These are phyloP conservation scores for Sepioteuthis lessoniana DNA, from an alignment of 2,888 invertebrate species.

Conservation along the genomic window DNA sequence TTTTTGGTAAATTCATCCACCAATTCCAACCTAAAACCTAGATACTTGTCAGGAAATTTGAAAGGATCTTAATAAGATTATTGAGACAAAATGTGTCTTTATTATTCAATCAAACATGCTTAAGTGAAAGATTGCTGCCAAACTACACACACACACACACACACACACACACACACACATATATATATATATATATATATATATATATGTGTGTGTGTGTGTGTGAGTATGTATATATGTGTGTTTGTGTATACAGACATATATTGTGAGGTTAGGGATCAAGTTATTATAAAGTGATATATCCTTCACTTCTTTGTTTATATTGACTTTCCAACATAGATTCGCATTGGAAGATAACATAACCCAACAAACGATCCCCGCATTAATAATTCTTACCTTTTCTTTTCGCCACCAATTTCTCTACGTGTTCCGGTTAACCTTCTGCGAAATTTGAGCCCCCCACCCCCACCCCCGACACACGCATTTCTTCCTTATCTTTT, in stretches of 20 bases:
- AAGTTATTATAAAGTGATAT: background rate
- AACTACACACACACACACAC: no score
- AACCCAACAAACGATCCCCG: background rate
- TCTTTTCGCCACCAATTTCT: background rate
- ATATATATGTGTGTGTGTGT: no score
- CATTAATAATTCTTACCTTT: background rate
- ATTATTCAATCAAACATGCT: no score
- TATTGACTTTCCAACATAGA: background rate
- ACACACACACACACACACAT: no score
- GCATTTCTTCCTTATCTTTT: background rate
- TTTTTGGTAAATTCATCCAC: no score
- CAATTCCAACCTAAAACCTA: no score
- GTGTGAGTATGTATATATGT: background rate
- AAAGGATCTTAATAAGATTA: no score
- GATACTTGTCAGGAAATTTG: no score
- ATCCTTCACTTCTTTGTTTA: background rate
- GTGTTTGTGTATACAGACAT: background rate
- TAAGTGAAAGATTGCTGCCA: no score
- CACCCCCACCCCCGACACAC: no score
- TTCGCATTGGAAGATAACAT: background rate
- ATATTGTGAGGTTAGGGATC: background rate
- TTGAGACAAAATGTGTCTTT: no score
- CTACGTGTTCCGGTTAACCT: background rate
- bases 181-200: no score
- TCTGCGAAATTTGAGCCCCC: background rate